Conservation (phyloP, 2,888 invertebrate species). For the Pardosa pseudoannulata region DNA sequence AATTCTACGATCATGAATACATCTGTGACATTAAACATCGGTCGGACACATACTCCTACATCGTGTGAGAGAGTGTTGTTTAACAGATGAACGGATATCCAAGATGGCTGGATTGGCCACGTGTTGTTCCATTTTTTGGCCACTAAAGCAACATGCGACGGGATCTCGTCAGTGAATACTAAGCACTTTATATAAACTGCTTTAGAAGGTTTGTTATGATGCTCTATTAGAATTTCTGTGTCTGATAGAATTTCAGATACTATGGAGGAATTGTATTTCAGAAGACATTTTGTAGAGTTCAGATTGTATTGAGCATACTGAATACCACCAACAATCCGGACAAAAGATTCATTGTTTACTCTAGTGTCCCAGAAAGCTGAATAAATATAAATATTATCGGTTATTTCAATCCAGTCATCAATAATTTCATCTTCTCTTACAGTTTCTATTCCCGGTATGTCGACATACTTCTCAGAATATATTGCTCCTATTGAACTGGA, state of each 20-base stretch:
- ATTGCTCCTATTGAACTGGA: neutral
- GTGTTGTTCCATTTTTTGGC: constrained; percentile 23
- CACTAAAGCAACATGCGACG: constrained; percentile 30
- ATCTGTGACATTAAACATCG: constrained; percentile 75
- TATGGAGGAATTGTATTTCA: neutral
- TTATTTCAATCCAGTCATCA: constrained; percentile 75
- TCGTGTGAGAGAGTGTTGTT: neutral
- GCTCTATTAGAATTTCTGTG: constrained; percentile 32
- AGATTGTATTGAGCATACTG: neutral
- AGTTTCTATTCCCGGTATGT: neutral
- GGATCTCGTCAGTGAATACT: neutral
- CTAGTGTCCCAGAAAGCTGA: constrained; percentile 75
- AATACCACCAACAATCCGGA: constrained; percentile 43
- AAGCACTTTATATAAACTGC: constrained; percentile 43
- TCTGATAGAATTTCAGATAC: neutral
- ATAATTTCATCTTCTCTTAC: neutral
- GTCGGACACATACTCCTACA: constrained; percentile 75
- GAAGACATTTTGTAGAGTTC: constrained; percentile 22
- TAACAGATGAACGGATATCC: constrained; percentile 14
- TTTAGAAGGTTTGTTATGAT: constrained; percentile 32
- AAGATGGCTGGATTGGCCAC: neutral
- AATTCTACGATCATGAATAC: constrained; percentile 74
- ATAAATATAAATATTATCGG: constrained; percentile 75
- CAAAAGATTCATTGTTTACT: constrained; percentile 25
- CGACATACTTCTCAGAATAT: neutral